phyloP scores from a whole-genome alignment of 1,140 invertebrate genomes.

The Hirudo medicinalis region DNA sequence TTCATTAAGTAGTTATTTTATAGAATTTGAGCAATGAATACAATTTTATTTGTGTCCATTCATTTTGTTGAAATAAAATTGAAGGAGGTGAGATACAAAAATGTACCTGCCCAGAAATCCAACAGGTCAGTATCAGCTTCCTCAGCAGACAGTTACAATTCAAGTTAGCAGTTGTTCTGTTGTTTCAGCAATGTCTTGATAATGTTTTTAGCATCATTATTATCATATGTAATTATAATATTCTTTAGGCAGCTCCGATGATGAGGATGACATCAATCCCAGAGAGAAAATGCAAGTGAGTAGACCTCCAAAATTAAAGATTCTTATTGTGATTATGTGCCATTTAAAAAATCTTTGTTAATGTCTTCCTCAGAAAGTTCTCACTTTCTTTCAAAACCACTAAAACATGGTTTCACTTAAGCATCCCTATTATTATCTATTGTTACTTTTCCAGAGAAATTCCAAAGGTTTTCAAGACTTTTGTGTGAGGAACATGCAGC shows the following conservation, averaged over 20 bases:
- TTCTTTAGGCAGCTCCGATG: constrained; percentile 65
- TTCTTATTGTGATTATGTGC: too few species aligned
- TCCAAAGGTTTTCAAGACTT: constrained; percentile 68
- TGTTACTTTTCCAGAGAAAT: constrained; percentile 50
- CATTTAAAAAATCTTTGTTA: not conserved
- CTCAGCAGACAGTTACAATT: constrained; percentile 16
- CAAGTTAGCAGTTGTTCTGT: constrained; percentile 3
- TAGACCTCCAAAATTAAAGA: not conserved
- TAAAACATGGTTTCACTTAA: not conserved
- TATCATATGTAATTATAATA: not conserved
- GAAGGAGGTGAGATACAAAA: constrained; percentile 18
- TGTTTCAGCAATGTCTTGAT: not conserved
- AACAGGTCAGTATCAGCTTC: constrained; percentile 15
- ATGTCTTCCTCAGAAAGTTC: not conserved
- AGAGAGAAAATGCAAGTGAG: constrained; percentile 57
- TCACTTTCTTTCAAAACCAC: too few species aligned
- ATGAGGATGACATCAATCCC: constrained; percentile 68
- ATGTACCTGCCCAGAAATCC: constrained; percentile 1
- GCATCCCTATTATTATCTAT: not conserved
- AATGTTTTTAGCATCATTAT: not conserved
- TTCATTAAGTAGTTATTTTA: too few species aligned
- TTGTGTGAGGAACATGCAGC: constrained; percentile 77
- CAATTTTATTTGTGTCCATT: too few species aligned
- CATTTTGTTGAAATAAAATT: too few species aligned
- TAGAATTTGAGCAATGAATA: too few species aligned